A percentile compares a stretch with the other conserved stretches of the same genome.
These are phyloP conservation scores for Hedya salicella DNA, from an alignment of 2,888 invertebrate species.

Conservation along the genomic window DNA sequence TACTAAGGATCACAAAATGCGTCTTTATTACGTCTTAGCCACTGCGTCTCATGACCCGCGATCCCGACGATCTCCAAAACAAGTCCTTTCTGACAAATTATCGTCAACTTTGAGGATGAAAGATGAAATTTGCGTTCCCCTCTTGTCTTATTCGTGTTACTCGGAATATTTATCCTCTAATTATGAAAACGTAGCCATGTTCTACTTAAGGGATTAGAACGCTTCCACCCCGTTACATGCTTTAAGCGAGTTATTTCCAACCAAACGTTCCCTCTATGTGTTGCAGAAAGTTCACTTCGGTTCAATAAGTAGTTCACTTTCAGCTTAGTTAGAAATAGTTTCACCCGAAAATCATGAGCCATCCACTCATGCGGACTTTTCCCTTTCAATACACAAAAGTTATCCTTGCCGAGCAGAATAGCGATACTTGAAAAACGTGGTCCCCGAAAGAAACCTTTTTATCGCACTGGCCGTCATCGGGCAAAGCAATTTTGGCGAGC, in stretches of 20 bases:
- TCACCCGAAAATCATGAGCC: constrained; percentile 27
- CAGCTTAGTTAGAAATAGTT: constrained; percentile 35
- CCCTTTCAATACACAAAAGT: constrained; percentile 28
- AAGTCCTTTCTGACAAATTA: constrained; percentile 53
- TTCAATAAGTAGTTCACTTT: constrained; percentile 31
- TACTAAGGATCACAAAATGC: constrained; percentile 21
- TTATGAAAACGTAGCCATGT: constrained; percentile 53
- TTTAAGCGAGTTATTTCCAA: constrained; percentile 30
- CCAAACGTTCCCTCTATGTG: constrained; percentile 28
- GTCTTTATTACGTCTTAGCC: constrained; percentile 30
- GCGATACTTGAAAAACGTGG: constrained; percentile 18
- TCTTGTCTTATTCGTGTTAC: constrained; percentile 59
- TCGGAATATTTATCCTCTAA: constrained; percentile 62
- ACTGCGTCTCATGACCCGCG: constrained; percentile 25
- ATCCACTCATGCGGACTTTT: constrained; percentile 33
- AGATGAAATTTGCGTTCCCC: constrained; percentile 54
- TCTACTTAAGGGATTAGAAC: constrained; percentile 35
- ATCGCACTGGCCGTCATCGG: constrained; percentile 32
- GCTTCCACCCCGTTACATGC: constrained; percentile 23
- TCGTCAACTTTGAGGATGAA: constrained; percentile 50
- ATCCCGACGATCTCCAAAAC: constrained; percentile 36
- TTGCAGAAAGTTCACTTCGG: constrained; percentile 25
- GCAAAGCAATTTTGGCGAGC: constrained; percentile 26
- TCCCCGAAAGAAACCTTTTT: constrained; percentile 31
- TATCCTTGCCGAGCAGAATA: constrained; percentile 16